Percentiles rank a stretch among this genome's conserved stretches.
phyloP scores from a whole-genome alignment of 2,888 invertebrate genomes.

The Scaptomyza caliginosa region DNA sequence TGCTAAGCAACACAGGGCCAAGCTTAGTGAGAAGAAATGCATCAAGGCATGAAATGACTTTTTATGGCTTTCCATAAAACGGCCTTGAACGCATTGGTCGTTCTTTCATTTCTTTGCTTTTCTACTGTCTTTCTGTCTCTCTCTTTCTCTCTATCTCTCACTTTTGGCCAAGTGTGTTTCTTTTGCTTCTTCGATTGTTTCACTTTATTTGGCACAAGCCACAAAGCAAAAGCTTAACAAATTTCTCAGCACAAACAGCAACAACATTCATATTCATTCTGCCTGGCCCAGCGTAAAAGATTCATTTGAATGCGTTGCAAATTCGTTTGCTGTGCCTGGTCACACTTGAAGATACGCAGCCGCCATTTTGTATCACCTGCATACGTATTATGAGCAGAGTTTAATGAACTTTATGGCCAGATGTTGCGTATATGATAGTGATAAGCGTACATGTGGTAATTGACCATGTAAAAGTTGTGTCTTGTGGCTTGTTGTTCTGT shows the following conservation, averaged over 20 bases:
- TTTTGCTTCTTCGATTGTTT: slow-evolving; percentile 13
- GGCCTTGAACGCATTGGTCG: slow-evolving; percentile 73
- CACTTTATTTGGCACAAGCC: slow-evolving; percentile 42
- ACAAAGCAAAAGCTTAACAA: slow-evolving; percentile 24
- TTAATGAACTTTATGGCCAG: slow-evolving; percentile 30
- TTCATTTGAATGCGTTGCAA: slow-evolving; percentile 33
- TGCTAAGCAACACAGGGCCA: slow-evolving; percentile 46
- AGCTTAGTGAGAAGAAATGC: slow-evolving; percentile 70
- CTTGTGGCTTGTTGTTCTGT: neutral
- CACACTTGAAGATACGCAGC: slow-evolving; percentile 13
- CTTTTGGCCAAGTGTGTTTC: slow-evolving; percentile 11
- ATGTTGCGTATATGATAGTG: slow-evolving; percentile 5
- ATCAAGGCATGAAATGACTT: slow-evolving; percentile 79
- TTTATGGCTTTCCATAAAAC: slow-evolving; percentile 79
- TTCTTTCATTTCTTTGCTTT: slow-evolving; percentile 16
- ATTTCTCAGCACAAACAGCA: slow-evolving; percentile 8
- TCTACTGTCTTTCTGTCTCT: neutral
- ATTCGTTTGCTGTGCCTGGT: slow-evolving; percentile 27
- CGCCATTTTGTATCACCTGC: slow-evolving; percentile 25
- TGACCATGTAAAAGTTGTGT: slow-evolving; percentile 6
- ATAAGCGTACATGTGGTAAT: slow-evolving; percentile 20
- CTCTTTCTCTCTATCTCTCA: slow-evolving; percentile 1
- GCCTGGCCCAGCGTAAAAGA: slow-evolving; percentile 21
- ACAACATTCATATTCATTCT: slow-evolving; percentile 12
- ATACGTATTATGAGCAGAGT: neutral